Evolutionary conservation across 2,113 vertebrate species (phyloP), one percentile per base, ranked within the genome.

Genomic region (Oncorhynchus gorbuscha): DNA sequence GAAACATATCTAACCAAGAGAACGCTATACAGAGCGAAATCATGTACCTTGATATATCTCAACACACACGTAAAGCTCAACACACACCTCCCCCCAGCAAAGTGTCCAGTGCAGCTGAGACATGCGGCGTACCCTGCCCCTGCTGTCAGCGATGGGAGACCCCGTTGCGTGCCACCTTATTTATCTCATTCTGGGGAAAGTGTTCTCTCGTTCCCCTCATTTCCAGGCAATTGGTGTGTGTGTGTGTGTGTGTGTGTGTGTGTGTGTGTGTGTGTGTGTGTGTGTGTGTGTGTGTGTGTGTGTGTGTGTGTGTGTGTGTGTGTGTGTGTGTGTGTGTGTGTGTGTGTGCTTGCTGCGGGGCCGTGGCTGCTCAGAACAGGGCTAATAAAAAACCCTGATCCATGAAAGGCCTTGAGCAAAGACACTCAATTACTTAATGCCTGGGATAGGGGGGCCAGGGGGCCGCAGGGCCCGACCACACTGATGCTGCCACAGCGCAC

Each of bases 381-480:
- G 90, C 92, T 92, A 93, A 92, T 93, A 93, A 92, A 93, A 90
- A 90, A 93, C 89, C 89, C 89, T 94, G 92, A 94, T 93, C 93
- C 93, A 93, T 93, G 91, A 93, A 93, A 92, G 91, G 92, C 92
- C 93, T 94, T 92, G 92, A 92, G 91, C 90, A 94, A 90, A 94
- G 92, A 92, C 92, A 93, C 91, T 94, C 93, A 94, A 93, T 94
- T 93, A 93, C 90, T 91, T 94, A 93, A 92, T 93, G 91, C 88
- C 84, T 90, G 85, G 85, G 89, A 87, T 80, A 80, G 58, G 45
- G 59, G 20, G 30, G 89, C 89, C 88, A 90, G 85, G 86, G 35
- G 39, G 8, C 39, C 8, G 39, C 35, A 3, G 39, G 39, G 9
- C 39, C 39, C 8, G 9, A 45, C 86, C 83, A 84, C 76, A 78